A percentile compares a stretch with the other conserved stretches of the same genome.
phyloP scores from a whole-genome alignment of 2,888 invertebrate genomes.

The Agonopterix heracliana region DNA sequence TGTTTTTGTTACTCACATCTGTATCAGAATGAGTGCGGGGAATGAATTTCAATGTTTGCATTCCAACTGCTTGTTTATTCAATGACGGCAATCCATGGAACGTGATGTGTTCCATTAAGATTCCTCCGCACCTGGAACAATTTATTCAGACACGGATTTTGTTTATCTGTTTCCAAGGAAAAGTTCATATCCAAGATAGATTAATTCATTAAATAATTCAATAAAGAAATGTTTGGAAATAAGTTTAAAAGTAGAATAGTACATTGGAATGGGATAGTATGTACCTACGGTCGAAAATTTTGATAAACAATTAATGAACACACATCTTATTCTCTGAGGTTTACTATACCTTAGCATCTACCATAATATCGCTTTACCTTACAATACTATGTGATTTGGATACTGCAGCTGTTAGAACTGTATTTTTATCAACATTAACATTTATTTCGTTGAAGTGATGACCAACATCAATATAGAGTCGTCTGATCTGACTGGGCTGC shows the following conservation, averaged over 20 bases:
- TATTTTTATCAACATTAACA: constrained; percentile 8
- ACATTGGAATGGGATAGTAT: neutral
- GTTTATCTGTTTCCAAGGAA: neutral
- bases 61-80: neutral
- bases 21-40: neutral
- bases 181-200: neutral
- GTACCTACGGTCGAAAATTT: neutral
- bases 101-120: constrained; percentile 29
- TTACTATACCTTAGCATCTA: too few relatives aligned
- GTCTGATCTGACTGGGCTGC: constrained; percentile 70
- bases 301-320: too few relatives aligned
- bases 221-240: neutral
- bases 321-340: too few relatives aligned
- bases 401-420: constrained; percentile 22
- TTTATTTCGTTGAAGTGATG: constrained; percentile 17
- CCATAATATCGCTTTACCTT: too few relatives aligned
- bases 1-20: neutral
- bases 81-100: constrained; percentile 23
- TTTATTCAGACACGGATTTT: neutral
- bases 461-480: constrained; percentile 28
- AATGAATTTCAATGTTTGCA: neutral
- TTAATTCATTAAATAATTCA: neutral
- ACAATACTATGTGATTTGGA: neutral
- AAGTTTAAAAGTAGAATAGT: neutral
- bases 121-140: constrained; percentile 39